Base-by-base conservation (phyloP, 2,113 vertebrate species). In the Corythoichthys intestinalis region DNA sequence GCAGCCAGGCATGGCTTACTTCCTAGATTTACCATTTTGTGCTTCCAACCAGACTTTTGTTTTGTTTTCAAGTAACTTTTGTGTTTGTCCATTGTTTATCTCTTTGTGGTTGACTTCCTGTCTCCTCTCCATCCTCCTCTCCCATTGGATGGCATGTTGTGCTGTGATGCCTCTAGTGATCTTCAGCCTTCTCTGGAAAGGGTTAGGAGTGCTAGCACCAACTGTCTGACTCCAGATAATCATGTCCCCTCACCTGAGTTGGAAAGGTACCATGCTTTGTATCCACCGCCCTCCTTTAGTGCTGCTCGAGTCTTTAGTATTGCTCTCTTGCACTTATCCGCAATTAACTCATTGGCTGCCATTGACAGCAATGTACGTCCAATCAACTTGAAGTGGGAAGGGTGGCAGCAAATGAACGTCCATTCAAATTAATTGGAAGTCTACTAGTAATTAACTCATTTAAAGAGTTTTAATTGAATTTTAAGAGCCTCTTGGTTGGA, bases 161-260 rank as follows among this genome's bases (percentile, higher is more conserved):
- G 94, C 93, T 87, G 73, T 84, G 84, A 75, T 83, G 81, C 82
- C 67, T 92, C 94, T 99, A 99, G 97, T 95, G 97, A 98, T 94
- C 95, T 98, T 69, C 95, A 96, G 93, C 94, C 95, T 91, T 94
- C 94, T 91, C 95, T 98, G 96, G 94, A 95, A 94, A 97, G 96
- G 94, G 94, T 95, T 96, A 96, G 94, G 92, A 98, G 97, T 90
- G 95, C 96, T 98, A 99, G 97, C 91, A 94, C 95, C 94, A 97
- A 94, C 95, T 98, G 97, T 96, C 96, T 99, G 94, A 94, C 93
- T 92, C 95, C 96, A 96, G 94, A 95, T 91, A 93, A 94, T 95
- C 95, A 95, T 95, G 95, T 92, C 93, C 95, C 94, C 93, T 95
- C 97, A 95, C 92, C 95, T 93, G 94, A 98, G 93, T 94, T 92